Evolutionary conservation across 2,113 vertebrate genomes (phyloP), one percentile per base, ranked within the genome.

Genomic region (Corvus moneduloides): DNA sequence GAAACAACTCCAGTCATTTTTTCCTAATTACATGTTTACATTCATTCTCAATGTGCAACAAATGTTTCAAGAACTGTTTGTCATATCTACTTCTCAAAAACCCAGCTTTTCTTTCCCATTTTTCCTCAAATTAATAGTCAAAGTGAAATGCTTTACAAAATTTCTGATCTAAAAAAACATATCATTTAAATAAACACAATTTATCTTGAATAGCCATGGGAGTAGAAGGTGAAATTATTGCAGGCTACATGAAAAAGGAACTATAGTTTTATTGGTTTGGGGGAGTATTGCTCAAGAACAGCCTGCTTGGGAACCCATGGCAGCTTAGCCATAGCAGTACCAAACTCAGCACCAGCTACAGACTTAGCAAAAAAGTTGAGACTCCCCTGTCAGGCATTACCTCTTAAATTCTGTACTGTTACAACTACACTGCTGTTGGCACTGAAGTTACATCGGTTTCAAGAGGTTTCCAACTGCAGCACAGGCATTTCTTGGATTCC

Each of bases 361-460:
- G 28, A 58, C 37, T 13, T 13, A 35, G 18, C 30, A 51, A 61
- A 61, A 24, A 13, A 19, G 39, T 0, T 49, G 3, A 43, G 30
- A 78, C 48, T 10, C 7, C 20, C 44, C 51, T 17, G 39, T 16
- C 27, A 54, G 52, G 0, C 2, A 58, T 0, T 30, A 35, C 30
- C 48, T 73, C 67, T 51, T 20, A 43, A 83, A 73, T 43, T 68
- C 54, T 35, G 14, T 21, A 28, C 62, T n/a, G 44, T 21, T 82
- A 52, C 13, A 82, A 33, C 20, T 3, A 46, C 11, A 20, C 37
- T 59, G 58, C n/a, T 30, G 13, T 9, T 77, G 71, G 62, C 72
- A 63, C 16, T 23, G 30, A 75, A 82, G 23, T 74, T 28, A 28
- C 27, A 35, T 6, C 9, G 48, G 26, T 59, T 90, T 72, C 58